Evolutionary conservation across 2,113 vertebrate species (phyloP), one percentile per base, ranked within the genome.

Genomic region (Cyrtonyx montezumae): DNA sequence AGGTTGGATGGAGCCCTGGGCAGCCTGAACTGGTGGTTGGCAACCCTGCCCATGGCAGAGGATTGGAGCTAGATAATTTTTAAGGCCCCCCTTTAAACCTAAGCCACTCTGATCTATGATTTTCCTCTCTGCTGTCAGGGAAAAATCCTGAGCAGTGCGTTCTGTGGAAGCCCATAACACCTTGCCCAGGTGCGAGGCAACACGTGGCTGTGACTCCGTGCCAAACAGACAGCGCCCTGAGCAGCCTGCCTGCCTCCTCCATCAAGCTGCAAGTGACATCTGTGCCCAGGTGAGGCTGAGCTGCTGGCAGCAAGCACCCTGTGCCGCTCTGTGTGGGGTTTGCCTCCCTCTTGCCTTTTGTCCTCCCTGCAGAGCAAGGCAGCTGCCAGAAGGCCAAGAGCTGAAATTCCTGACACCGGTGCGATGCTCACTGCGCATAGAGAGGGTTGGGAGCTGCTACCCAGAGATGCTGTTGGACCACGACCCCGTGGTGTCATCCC

Each of bases 351-450:
- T 62, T 20, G 6, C 7, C n/a, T 91, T 13, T 88, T 30, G 8
- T 68, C 66, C 11, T 75, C 61, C 71, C 78, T 1, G 6, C 63
- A 98, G 97, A 17, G 36, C 18, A 8, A 88, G 10, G 2, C 68
- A 96, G 28, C 6, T 90, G 37, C 76, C 36, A 0, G 88, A 91
- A 19, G 37, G 79, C 4, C 95, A 22, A 1, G 90, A 91, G 55
- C 5, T 96, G 77, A 98, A 97, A 62, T 83, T 97, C 2, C 26
- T 98, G 62, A 98, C 98, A 0, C 98, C 98, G 0, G 97, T 98
- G 19, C 93, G 97, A 20, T 97, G 98, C 3, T 98, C 98, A 0
- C 26, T 86, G 5, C 91, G 98, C 43, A 97, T 98, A 1, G 96
- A 97, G 69, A 37, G 23, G 1, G 91, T 36, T 0, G 14, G 32